Evolutionary conservation across 2,888 invertebrate species (phyloP).

Genomic region (Mechanitis mazaeus): DNA sequence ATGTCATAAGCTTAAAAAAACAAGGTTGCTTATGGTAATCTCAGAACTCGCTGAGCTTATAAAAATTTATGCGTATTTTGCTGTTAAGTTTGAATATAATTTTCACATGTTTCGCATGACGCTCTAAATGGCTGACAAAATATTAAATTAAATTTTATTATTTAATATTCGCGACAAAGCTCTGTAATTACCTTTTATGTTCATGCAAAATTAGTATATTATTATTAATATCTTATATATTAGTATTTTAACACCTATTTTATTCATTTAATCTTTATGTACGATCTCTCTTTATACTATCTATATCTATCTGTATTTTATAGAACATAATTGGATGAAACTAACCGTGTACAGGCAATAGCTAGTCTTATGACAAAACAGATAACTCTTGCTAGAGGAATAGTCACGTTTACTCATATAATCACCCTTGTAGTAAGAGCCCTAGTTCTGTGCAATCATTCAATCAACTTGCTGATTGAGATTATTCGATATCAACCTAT

Average conservation of each 20-base stretch:
- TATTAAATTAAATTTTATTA: slow-evolving; percentile 16
- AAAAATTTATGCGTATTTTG: no score
- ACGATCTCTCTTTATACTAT: no score
- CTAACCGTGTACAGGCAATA: no score
- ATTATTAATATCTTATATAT: slow-evolving; percentile 9
- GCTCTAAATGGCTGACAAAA: neutral
- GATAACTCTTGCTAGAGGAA: neutral
- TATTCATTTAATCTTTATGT: no score
- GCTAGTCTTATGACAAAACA: no score
- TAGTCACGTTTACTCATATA: neutral
- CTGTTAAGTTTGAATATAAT: no score
- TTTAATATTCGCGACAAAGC: slow-evolving; percentile 20
- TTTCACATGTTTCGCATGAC: no score
- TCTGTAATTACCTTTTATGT: slow-evolving; percentile 24
- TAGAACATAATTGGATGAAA: no score
- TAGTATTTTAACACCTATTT: neutral
- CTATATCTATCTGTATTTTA: no score
- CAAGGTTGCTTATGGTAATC: no score
- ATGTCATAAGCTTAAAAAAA: no score
- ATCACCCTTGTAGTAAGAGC: slow-evolving; percentile 1
- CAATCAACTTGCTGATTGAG: slow-evolving; percentile 7
- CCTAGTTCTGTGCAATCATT: slow-evolving; percentile 4
- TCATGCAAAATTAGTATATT: slow-evolving; percentile 19
- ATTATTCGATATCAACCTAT: slow-evolving; percentile 5
- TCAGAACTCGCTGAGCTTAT: no score